Evolutionary conservation across 2,113 vertebrate species (phyloP), one percentile per base, ranked within the genome.

Genomic region (Pseudonaja textilis): DNA sequence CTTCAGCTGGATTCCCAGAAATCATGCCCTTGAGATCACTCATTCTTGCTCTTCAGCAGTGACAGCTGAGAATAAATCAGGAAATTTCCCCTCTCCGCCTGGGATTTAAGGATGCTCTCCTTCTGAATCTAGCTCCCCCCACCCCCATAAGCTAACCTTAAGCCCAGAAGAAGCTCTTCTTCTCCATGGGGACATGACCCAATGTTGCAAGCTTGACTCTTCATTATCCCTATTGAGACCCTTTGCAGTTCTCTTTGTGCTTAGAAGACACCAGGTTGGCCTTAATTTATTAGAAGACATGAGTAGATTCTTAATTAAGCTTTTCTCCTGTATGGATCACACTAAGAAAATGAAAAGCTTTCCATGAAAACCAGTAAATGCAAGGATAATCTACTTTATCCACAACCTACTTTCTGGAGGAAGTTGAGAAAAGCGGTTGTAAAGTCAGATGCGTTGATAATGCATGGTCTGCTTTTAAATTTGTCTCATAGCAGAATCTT

Each of bases 381-480:
- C 57, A 64, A 81, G 4, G 0, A 6, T 92, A 93, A 95, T 89
- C 93, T 57, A 87, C 61, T 95, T 69, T 89, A 91, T 91, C 54
- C 90, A 14, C 93, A 23, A 90, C 59, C 89, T 90, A 20, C 91
- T 50, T 91, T 85, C 59, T 0, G 25, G 90, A 45, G 64, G 57
- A 54, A 59, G 91, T 86, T 4, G 90, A 92, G 61, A 74, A 64
- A 81, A 69, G 0, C 0, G 34, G 39, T 10, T 29, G 69, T 25
- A 34, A 47, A 55, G 64, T 86, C 23, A 52, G 54, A 54, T 14
- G 5, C 9, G 2, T 34, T 29, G 42, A 29, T 20, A 26, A 85
- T 14, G 39, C 14, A 61, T 10, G 18, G 55, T 20, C 29, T 25
- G 52, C 20, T 64, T n/a, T n/a, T 29, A 69, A 69, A 69, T 16